phyloP scores from a whole-genome alignment of 2,888 invertebrate genomes.

The Scaptomyza polygonia region DNA sequence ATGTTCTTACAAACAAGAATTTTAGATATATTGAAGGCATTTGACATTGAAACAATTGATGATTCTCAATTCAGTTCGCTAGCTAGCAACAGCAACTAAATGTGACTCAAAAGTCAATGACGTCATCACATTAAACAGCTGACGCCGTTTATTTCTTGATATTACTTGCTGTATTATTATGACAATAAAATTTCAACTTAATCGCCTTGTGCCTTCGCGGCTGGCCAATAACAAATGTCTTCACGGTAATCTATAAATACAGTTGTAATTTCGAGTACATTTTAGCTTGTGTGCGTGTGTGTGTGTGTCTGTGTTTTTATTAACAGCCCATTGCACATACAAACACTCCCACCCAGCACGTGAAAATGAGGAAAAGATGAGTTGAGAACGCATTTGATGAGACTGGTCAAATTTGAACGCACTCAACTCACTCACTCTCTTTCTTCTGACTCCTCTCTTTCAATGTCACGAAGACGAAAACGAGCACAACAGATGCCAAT shows the following conservation, averaged over 20 bases:
- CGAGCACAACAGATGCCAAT: constrained; percentile 60
- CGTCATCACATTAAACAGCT: constrained; percentile 19
- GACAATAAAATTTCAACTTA: too few species aligned
- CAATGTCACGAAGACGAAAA: constrained; percentile 54
- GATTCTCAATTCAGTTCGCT: neutral
- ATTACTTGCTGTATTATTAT: too few species aligned
- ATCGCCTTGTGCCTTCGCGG: too few species aligned
- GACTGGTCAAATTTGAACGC: constrained; percentile 46
- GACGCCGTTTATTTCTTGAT: neutral
- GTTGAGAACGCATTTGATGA: constrained; percentile 14
- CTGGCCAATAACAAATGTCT: constrained; percentile 30
- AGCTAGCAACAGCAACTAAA: constrained; percentile 5
- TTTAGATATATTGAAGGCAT: constrained; percentile 2
- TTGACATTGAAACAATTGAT: constrained; percentile 1
- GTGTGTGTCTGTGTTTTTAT: constrained; percentile 9
- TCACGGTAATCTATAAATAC: constrained; percentile 58
- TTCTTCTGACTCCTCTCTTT: constrained; percentile 1
- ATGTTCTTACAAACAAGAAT: neutral
- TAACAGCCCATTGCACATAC: constrained; percentile 50
- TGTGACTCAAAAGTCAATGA: constrained; percentile 7
- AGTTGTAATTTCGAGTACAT: neutral
- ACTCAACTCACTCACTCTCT: constrained; percentile 14
- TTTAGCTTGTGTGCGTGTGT: neutral
- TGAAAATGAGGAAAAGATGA: constrained; percentile 43
- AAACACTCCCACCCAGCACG: constrained; percentile 27